Base-by-base conservation (phyloP, 2,797 vertebrate genomes). In the Vireo griseus region DNA sequence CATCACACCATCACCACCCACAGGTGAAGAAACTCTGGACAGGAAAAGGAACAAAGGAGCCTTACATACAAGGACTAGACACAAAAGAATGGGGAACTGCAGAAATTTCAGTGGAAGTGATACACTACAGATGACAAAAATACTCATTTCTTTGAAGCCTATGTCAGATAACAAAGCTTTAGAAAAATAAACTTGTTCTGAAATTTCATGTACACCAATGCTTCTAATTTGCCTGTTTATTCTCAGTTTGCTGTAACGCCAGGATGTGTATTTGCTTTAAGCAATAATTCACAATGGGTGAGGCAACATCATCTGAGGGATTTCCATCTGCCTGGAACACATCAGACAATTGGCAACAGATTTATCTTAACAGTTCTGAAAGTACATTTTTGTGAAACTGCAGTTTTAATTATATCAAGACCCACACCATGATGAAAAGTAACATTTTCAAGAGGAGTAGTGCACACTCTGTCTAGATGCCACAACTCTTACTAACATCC, bases 241-340 rank as follows among this genome's bases (percentile, higher is more conserved):
- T 92, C 85, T 92, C 74, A 61, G 66, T 95, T 95, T 92, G 80
- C 18, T 45, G 55, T 81, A 94, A 95, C 88, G 88, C 84, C 77
- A 83, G 96, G 78, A 94, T 1, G 18, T 15, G 22, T 45, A 29
- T 13, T 79, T 90, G 29, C 37, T 81, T 68, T 35, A 55, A 25
- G 79, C 71, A 62, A 67, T 75, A 86, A 85, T 52, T 90, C 75
- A 57, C 71, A 80, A 35, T 6, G n/a, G 12, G 5, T 15, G 16
- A 84, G 22, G 39, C 74, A 47, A 63, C 54, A 57, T 37, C 25
- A 6, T 82, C 50, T 55, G 76, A 45, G 51, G 28, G 13, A 67
- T 21, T 2, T 73, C 81, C 65, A 44, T 48, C 33, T 68, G 40
- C 33, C 44, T 66, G 16, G 44, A 75, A 87, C 17, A 29, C 16